Percentiles rank a stretch among this genome's conserved stretches.
Conservation (phyloP, 2,888 invertebrate genomes). For the Periphyllus acericola region DNA sequence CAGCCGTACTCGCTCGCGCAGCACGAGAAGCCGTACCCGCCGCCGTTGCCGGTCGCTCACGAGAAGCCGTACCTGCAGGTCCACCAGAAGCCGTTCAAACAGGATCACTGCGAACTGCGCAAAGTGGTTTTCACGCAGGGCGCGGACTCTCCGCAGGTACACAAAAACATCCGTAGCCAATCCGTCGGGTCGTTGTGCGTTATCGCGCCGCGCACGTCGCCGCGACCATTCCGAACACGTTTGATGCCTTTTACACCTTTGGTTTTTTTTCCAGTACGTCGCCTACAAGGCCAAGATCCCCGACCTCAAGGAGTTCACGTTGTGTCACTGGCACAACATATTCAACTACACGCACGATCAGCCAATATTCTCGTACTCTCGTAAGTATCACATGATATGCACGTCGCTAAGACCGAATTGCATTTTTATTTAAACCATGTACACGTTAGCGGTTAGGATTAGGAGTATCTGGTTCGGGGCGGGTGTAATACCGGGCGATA, state of each 20-base stretch:
- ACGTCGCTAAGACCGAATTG: too few relatives aligned
- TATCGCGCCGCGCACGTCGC: too few relatives aligned
- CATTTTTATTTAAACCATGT: too few relatives aligned
- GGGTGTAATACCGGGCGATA: too few relatives aligned
- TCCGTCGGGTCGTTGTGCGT: too few relatives aligned
- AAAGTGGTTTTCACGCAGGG: slow-evolving; percentile 78
- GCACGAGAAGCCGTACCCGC: not conserved
- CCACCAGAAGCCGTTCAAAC: slow-evolving; percentile 60
- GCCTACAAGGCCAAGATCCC: slow-evolving; percentile 79
- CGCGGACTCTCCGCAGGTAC: slow-evolving; percentile 70
- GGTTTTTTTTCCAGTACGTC: slow-evolving; percentile 73
- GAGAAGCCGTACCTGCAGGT: not conserved
- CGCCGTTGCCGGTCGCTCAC: not conserved
- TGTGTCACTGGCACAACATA: slow-evolving; percentile 86
- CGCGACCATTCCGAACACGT: not conserved
- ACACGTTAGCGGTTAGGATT: too few relatives aligned
- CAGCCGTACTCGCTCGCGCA: not conserved
- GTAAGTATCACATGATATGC: slow-evolving; percentile 73
- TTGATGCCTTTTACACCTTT: slow-evolving; percentile 38
- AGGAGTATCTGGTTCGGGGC: too few relatives aligned
- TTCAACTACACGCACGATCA: slow-evolving; percentile 85
- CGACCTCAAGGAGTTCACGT: slow-evolving; percentile 83
- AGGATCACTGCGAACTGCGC: slow-evolving; percentile 74
- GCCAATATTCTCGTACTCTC: slow-evolving; percentile 83
- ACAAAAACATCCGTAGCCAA: too few relatives aligned